Percentiles rank a stretch among this genome's conserved stretches.
Conservation (phyloP, 1,140 invertebrate species). For the Danaus plexippus region DNA sequence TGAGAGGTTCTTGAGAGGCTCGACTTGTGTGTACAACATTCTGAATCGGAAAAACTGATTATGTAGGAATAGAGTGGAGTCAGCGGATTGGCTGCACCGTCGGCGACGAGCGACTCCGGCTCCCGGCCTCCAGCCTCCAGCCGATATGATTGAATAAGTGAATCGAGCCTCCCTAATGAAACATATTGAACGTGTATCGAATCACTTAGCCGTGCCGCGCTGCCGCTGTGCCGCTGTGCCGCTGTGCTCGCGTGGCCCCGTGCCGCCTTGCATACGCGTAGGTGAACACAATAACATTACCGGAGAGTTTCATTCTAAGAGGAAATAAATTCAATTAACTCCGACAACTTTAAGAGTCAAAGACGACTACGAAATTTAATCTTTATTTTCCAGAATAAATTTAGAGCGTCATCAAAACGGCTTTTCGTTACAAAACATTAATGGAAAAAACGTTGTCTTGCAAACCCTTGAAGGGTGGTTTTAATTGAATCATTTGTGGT, state of each 20-base stretch:
- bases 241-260: constrained; percentile 53
- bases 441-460: constrained; percentile 35
- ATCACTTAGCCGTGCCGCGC: constrained; percentile 61
- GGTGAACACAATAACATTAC: constrained; percentile 60
- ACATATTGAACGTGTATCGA: constrained; percentile 70
- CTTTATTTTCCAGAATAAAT: constrained; percentile 59
- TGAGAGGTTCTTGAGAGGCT: constrained; percentile 4
- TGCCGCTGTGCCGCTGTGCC: constrained; percentile 54
- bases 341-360: constrained; percentile 60
- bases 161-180: constrained; percentile 63
- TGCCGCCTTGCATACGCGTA: constrained; percentile 62
- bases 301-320: constrained; percentile 63
- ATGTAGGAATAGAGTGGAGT: constrained; percentile 49
- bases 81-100: constrained; percentile 35
- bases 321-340: constrained; percentile 68
- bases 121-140: constrained; percentile 27
- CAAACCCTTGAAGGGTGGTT: constrained; percentile 40
- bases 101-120: constrained; percentile 22
- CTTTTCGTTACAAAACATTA: constrained; percentile 55
- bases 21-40: constrained; percentile 54
- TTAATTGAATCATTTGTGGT: constrained; percentile 62
- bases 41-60: constrained; percentile 61
- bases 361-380: constrained; percentile 50
- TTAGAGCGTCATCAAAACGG: constrained; percentile 45
- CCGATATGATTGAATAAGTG: constrained; percentile 68